phyloP scores from a whole-genome alignment of 2,888 invertebrate genomes.

The Napeogenes sylphis region DNA sequence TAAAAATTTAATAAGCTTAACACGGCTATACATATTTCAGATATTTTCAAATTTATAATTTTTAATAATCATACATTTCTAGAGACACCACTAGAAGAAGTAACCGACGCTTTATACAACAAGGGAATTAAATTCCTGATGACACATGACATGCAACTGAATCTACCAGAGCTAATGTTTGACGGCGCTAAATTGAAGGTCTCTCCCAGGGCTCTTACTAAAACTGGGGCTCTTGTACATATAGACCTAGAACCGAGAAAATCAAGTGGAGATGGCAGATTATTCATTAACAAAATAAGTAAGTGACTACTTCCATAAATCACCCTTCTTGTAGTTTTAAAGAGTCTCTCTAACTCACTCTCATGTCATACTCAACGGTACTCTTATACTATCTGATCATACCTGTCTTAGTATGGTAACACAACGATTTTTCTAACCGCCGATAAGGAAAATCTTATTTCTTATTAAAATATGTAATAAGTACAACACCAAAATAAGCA shows the following conservation, averaged over 20 bases:
- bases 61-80: conserved; percentile 33
- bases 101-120: conserved; percentile 83
- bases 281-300: conserved; percentile 85
- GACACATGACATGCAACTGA: conserved; percentile 85
- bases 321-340: too few species aligned
- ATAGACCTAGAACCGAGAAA: conserved; percentile 81
- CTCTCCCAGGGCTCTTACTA: conserved; percentile 84
- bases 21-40: neutral
- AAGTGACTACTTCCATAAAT: conserved; percentile 48
- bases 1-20: too few species aligned
- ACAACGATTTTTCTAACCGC: too few species aligned
- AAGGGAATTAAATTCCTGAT: conserved; percentile 85
- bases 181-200: conserved; percentile 85
- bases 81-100: conserved; percentile 85
- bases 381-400: too few species aligned
- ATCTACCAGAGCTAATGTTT: conserved; percentile 84
- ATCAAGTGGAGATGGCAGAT: conserved; percentile 73
- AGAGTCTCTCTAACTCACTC: too few species aligned
- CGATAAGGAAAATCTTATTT: too few species aligned
- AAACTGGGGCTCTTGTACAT: conserved; percentile 85
- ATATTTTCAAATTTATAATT: neutral
- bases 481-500: conserved; percentile 80
- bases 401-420: too few species aligned
- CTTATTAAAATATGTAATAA: too few species aligned
- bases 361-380: too few species aligned